Base-by-base conservation (phyloP, 2,113 vertebrate species). In the Ardeotis arabs region DNA sequence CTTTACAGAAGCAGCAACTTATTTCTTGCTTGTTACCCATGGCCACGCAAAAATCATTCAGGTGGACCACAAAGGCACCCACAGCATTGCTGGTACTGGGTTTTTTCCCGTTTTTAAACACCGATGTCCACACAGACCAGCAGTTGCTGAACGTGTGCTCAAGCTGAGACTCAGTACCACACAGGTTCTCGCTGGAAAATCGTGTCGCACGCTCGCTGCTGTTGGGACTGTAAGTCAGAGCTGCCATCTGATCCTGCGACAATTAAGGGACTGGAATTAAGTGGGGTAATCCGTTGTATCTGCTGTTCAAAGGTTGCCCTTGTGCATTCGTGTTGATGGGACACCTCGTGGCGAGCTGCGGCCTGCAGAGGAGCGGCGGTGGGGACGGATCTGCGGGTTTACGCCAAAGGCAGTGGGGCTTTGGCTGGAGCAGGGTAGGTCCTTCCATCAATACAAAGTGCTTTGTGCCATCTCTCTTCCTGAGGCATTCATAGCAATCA, bases 291-390 rank as follows among this genome's bases (percentile, higher is more conserved):
- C 60, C 41, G 31, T 31, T 23, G 4, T 37, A 66, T 21, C 29
- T 49, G 45, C 45, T 35, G 29, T 23, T 49, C 59, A 23, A 78
- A 37, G 39, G 27, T 14, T 53, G 28, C 37, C 59, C 60, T 66
- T 47, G 37, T 49, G 73, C 44, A 4, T 33, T 55, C 0, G 3
- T 66, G n/a, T 31, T 67, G 16, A 39, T 29, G 37, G 58, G 12
- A 80, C 60, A 56, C 18, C 18, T 41, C 2, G 0, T 13, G 49
- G 35, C 10, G 56, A 84, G 41, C 56, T 56, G 29, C 29, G 22
- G 59, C 59, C 27, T 1, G 2, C 53, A n/a, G 47, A 14, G 29
- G 6, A 59, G 39, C 4, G 1, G 39, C 1, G 6, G 76, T 55
- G 68, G 52, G 21, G 25, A 60, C 24, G 55, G 41, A 47, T 29